Base-by-base conservation (phyloP, 2,797 vertebrate genomes). In the Myoxocephalus aenaeus region DNA sequence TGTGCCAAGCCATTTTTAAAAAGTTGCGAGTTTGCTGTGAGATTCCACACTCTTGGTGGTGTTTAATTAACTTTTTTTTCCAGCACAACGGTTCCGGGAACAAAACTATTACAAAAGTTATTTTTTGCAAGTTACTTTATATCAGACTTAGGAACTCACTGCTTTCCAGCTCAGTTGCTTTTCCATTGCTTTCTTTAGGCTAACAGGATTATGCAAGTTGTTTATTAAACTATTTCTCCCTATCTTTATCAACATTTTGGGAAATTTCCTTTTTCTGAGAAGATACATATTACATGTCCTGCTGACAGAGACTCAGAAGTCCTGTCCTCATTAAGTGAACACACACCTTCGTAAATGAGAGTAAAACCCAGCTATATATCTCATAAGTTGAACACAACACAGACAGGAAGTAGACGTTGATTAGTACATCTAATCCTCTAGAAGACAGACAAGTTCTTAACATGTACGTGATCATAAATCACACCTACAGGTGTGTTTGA, bases 41-140 rank as follows among this genome's bases (percentile, higher is more conserved):
- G 79, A 88, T 76, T 66, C 9, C 67, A 75, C 73, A 75, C 79
- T 85, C 82, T 75, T 63, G n/a, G 7, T 90, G 78, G 75, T 86
- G 85, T 91, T 83, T 89, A 91, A 92, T 92, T 91, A 88, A 89
- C 84, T 86, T 91, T 81, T 75, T 32, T 86, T 87, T 86, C 65
- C 89, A 83, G 73, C 80, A 75, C 81, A 86, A 87, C 36, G 61
- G 72, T 88, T 88, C 84, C 86, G 87, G 79, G 85, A 88, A 86
- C 73, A 87, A 85, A 89, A 89, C 82, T 88, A 79, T 87, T 86
- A 75, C 12, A 76, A 65, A 87, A 85, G 70, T 92, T 68, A 7
- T 38, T 51, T 48, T 70, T 83, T 65, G 20, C 22, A 71, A 82
- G 72, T 80, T 78, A 65, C 36, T 85, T 57, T 46, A 68, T 29